Evolutionary conservation across 1,140 invertebrate genomes (phyloP).

Genomic region (Cyphomyrmex costatus): DNA sequence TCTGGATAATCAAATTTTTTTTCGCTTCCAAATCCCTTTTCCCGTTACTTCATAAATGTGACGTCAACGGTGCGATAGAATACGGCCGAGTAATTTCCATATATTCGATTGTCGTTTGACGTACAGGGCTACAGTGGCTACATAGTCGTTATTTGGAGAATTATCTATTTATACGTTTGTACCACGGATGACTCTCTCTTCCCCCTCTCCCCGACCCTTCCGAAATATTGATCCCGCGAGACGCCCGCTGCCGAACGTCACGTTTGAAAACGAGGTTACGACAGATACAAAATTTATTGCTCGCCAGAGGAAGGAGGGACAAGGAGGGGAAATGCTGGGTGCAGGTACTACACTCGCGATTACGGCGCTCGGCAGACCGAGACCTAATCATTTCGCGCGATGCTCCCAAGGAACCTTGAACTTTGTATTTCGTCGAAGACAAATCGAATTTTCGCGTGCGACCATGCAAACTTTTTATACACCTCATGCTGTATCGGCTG

Average conservation of each 20-base stretch:
- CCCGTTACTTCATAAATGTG: background rate
- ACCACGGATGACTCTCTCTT: background rate
- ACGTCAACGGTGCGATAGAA: background rate
- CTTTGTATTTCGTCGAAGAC: constrained; percentile 57
- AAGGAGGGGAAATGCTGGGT: constrained; percentile 31
- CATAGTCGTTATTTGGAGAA: constrained; percentile 32
- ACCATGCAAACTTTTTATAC: constrained; percentile 12
- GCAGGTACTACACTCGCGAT: constrained; percentile 42
- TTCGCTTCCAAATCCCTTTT: background rate
- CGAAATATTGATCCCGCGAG: constrained; percentile 27
- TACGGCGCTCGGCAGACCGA: constrained; percentile 68
- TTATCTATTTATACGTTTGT: constrained; percentile 50
- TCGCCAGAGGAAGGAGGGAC: background rate
- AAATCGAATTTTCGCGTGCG: constrained; percentile 56
- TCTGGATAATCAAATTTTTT: constrained; percentile 4
- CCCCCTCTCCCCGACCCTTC: background rate
- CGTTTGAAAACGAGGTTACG: constrained; percentile 35
- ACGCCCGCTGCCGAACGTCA: background rate
- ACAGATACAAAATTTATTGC: constrained; percentile 40
- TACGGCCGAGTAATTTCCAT: background rate
- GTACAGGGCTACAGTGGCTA: background rate
- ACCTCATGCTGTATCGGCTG: background rate
- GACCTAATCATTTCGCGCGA: constrained; percentile 73
- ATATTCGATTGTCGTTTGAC: background rate
- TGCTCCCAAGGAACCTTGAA: constrained; percentile 70